phyloP scores from a whole-genome alignment of 2,888 invertebrate genomes.

The Netelia melanura region DNA sequence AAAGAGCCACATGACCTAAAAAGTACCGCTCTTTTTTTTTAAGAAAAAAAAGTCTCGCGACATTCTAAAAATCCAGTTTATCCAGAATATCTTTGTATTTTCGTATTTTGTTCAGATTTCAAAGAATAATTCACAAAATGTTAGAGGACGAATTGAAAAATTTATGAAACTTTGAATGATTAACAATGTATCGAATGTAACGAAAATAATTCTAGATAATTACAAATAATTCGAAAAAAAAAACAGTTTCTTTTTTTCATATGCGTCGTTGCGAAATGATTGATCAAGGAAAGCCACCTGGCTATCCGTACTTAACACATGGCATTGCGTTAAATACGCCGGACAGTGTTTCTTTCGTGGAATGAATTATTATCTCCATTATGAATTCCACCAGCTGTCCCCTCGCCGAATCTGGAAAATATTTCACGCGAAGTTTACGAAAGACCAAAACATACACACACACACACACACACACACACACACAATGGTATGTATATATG shows the following conservation, averaged over 20 bases:
- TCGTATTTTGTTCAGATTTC: no score
- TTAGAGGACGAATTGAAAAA: no score
- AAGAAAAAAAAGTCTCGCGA: no score
- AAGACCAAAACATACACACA: not conserved
- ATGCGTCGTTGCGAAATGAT: not conserved
- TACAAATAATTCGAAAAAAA: not conserved
- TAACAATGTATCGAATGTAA: no score
- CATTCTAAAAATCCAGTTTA: no score
- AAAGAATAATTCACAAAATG: no score
- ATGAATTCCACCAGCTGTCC: constrained; percentile 36
- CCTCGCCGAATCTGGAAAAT: constrained; percentile 30
- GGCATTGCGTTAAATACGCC: not conserved
- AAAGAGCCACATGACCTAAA: constrained; percentile 1
- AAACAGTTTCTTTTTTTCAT: not conserved
- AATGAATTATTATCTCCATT: constrained; percentile 42
- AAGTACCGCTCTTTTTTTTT: not conserved
- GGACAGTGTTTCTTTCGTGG: not conserved
- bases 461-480: no score
- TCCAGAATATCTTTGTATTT: no score
- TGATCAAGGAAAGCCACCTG: not conserved
- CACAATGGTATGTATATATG: not conserved
- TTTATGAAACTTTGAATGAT: no score
- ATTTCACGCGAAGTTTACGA: constrained; percentile 37
- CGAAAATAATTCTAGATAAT: not conserved
- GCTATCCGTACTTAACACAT: not conserved